Base-by-base conservation (phyloP, 2,113 vertebrate genomes). In the Lota lota region DNA sequence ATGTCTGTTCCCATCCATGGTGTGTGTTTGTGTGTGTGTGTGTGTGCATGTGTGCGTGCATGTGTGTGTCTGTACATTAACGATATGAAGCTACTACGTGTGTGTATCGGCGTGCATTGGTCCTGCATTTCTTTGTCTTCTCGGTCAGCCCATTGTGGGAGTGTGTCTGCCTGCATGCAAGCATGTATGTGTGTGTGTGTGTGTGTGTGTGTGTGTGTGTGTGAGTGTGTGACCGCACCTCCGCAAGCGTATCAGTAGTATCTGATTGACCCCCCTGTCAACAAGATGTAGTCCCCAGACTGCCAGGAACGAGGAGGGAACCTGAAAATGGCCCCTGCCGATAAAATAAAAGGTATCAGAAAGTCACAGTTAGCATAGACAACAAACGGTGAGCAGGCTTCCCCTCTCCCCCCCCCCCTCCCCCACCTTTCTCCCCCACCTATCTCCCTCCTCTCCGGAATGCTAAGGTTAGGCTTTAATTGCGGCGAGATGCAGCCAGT, bases 401-500 rank as follows among this genome's bases (percentile, higher is more conserved):
- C 53, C 53, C 5, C 53, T 18, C 18, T 54, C 15, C 17, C 53
- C 16, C 53, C 12, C 18, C 12, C 53, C 16, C 53, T 40, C 36
- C 36, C 36, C 11, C 18, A 7, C 57, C 57, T 21, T 5, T 58
- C 57, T 58, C 57, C 17, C 57, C 57, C 20, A 19, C 53, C 53
- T 5, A 56, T 14, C 53, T 14, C 19, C 56, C 17, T 7, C n/a
- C n/a, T 61, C 82, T 85, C 81, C 85, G 36, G 90, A 92, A 90
- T 88, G 92, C 84, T 90, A 86, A 87, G 88, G 89, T 90, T 90
- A 88, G 80, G 79, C 83, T 90, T 90, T 93, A 93, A 93, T 93
- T 93, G 91, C 90, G 88, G 87, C 87, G 77, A 75, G 80, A 85
- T 77, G 83, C 82, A 63, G 75, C 70, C 3, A 76, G 74, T 85